Evolutionary conservation across 2,113 vertebrate species (phyloP), one percentile per base, ranked within the genome.

Genomic region (Aegithalos caudatus): DNA sequence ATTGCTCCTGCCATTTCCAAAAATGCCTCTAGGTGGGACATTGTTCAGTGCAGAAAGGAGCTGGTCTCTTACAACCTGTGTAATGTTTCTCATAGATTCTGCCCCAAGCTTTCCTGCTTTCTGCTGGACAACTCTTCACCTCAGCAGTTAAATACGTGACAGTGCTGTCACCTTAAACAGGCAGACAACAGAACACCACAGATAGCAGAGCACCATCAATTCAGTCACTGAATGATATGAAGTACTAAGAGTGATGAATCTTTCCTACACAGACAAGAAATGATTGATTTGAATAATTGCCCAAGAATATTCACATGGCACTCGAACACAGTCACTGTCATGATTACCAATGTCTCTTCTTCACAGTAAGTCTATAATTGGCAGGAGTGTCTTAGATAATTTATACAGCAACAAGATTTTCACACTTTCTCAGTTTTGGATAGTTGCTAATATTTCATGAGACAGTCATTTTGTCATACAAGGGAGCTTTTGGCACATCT

Each of bases 381-480:
- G 94, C 95, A 92, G 51, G 57, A 93, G 44, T 65, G 62, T 82
- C 86, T 92, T 69, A 72, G 81, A 96, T 95, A 96, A 97, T 97
- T 97, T 96, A 95, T 86, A 94, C 64, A 93, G 94, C 74, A 79
- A 95, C 64, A 90, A 85, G 79, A 76, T 92, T 96, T 97, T 95
- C 94, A 95, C 92, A 91, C 92, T 93, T 95, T 81, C 71, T 73
- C 81, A 37, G 69, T 82, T 92, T 65, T 83, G 71, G 86, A 84
- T 77, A 92, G 79, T 71, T 94, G 93, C 93, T 97, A 95, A 95
- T 96, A 95, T 95, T 92, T 96, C 92, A 92, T 53, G 56, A 91
- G 90, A 76, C 92, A 95, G 79, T 84, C 48, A 90, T 72, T 97
- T 92, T 88, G 87, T 87, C 81, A 95, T 81, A 81, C 65, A 82